These are phyloP conservation scores for Drosophila burlai DNA, from an alignment of 1,140 invertebrate species.

Conservation along the genomic window DNA sequence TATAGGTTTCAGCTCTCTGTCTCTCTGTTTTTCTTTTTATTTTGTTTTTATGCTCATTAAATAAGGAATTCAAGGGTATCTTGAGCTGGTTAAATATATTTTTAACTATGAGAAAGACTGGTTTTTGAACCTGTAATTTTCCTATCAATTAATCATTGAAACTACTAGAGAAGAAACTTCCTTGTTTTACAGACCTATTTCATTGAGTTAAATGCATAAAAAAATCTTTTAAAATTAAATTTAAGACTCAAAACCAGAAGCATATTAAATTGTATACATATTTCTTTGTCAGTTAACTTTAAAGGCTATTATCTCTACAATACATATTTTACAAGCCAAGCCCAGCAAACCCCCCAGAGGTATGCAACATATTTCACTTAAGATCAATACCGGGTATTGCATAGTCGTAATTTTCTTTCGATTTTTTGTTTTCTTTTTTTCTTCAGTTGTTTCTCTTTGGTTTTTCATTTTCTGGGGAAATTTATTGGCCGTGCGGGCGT, in stretches of 20 bases:
- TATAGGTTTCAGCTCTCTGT: conserved; percentile 8
- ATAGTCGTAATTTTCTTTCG: neutral
- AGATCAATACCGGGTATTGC: conserved; percentile 10
- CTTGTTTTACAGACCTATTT: neutral
- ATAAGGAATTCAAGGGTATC: conserved; percentile 1
- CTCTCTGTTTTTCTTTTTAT: conserved; percentile 24
- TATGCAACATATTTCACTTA: neutral
- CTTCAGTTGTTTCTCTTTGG: conserved; percentile 6
- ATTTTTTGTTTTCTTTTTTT: conserved; percentile 2
- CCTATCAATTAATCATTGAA: neutral
- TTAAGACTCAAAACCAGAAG: neutral
- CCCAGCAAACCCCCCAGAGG: too few relatives aligned
- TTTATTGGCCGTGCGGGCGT: conserved; percentile 63
- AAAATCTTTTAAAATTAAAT: neutral
- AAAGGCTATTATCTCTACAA: neutral
- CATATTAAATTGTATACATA: neutral
- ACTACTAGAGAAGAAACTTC: neutral
- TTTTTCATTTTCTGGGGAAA: conserved; percentile 35
- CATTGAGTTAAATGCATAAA: neutral
- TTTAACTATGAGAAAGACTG: neutral
- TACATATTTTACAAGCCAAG: too few relatives aligned
- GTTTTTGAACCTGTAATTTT: neutral
- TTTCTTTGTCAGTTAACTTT: neutral
- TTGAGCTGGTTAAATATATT: neutral
- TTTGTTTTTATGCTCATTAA: conserved; percentile 15